Evolutionary conservation across 2,113 vertebrate species (phyloP), one percentile per base, ranked within the genome.

Genomic region (Salminus brasiliensis): DNA sequence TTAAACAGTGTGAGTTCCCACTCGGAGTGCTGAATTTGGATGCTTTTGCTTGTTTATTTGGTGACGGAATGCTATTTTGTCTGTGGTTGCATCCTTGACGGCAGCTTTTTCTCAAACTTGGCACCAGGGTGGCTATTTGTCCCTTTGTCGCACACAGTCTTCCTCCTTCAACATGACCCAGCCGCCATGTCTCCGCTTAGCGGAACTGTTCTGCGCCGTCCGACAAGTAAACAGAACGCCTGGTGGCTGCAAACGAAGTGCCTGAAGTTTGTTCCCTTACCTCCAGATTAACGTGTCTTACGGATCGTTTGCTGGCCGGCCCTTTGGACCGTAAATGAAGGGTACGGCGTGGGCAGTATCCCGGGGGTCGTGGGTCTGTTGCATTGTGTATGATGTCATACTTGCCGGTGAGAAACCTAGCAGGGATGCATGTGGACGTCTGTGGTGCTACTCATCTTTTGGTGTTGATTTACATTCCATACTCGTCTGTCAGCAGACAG

Each of bases 1-100:
- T 66, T 18, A 25, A 29, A 23, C 27, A 41, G 1, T 21, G 21
- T 30, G 5, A 52, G 18, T 55, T 55, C 52, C 23, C 18, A 65
- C 32, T 21, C 62, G 29, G 12, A 71, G 67, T 55, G 53, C n/a
- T 62, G 53, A 23, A 11, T 25, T 55, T 47, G 49, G 32, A 60
- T 45, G 66, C 47, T 67, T 55, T 57, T 11, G 36, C 11, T 65
- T 84, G 67, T 76, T 76, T 76, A 36, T 65, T 29, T 43, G 27
- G 41, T 70, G 39, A 45, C 29, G 77, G 60, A 8, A 63, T 30
- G 57, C 29, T 80, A 77, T 84, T 84, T 80, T 84, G 82, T 77
- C 82, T 84, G 43, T 36, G 68, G 68, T 69, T 73, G 73, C 73
- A 80, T 80, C 73, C 78, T 66, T 72, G 73, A 79, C 78, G 74